Evolutionary conservation across 1,140 invertebrate species (phyloP), one percentile per base, ranked within the genome.

Genomic region (Drosophila nasuta): DNA sequence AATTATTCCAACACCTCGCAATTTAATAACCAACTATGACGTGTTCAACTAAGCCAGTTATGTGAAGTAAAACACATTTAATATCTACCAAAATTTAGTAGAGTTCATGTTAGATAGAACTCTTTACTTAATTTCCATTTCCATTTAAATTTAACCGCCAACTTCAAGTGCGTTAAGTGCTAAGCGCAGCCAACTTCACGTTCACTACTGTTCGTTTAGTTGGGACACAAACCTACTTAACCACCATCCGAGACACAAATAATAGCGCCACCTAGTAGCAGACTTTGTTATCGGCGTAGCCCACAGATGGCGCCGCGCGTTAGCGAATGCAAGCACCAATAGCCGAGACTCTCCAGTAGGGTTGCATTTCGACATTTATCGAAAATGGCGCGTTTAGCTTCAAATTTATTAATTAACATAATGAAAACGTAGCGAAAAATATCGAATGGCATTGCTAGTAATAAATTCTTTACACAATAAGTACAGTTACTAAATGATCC

Each of bases 121-220:
- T n/a, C n/a, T n/a, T 25, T 25, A 25, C 20, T 25, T 4, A 25
- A n/a, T n/a, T n/a, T n/a, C n/a, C n/a, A n/a, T 38, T 38, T 7
- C 2, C 15, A 52, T 52, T 52, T 25, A 17, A 68, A 56, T 35
- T 38, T 30, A 6, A 25, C 5, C 8, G 15, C 51, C 51, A 38
- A 49, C 48, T 71, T 71, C 13, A 46, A 15, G 8, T 11, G 2
- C 7, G 4, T 4, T 0, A 15, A 57, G 5, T 33, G 10, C 5
- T 13, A 5, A 62, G 25, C 59, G 38, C 68, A 70, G n/a, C 68
- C 59, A 70, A 56, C 58, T 70, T 63, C 15, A 35, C 20, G 17
- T 5, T 1, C 6, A 2, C 5, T 1, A 28, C 30, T 11, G 10
- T 33, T n/a, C n/a, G 20, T 10, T 46, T 13, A 71, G 60, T 28